Evolutionary conservation across 2,888 invertebrate genomes (phyloP).

Genomic region (Phasia obesa): DNA sequence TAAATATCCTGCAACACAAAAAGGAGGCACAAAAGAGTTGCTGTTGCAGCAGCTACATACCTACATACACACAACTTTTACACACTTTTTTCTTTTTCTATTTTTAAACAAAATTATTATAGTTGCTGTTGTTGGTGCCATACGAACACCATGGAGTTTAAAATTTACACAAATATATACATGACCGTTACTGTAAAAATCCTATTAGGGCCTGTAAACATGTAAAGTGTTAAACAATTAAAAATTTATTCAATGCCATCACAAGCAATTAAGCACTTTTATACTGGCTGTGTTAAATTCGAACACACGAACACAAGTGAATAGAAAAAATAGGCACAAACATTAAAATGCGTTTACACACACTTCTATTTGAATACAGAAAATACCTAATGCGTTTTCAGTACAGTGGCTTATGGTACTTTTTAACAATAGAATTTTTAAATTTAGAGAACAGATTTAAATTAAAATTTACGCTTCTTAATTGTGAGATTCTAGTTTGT

Average conservation of each 20-base stretch:
- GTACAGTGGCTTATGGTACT: background rate
- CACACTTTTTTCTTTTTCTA: background rate
- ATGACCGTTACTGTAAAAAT: slow-evolving; percentile 73
- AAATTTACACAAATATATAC: slow-evolving; percentile 45
- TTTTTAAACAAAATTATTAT: slow-evolving; percentile 32
- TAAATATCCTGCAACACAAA: slow-evolving; percentile 41
- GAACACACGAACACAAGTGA: slow-evolving; percentile 10
- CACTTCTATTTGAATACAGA: background rate
- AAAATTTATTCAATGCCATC: slow-evolving; percentile 82
- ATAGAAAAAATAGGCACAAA: background rate
- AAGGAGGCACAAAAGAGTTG: slow-evolving; percentile 20
- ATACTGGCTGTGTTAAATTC: slow-evolving; percentile 71
- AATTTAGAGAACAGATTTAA: background rate
- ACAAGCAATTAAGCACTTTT: slow-evolving; percentile 82
- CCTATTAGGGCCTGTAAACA: slow-evolving; percentile 81
- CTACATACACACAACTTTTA: too few relatives aligned
- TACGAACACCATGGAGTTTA: slow-evolving; percentile 45
- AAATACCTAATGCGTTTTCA: background rate
- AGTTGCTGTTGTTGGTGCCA: slow-evolving; percentile 6
- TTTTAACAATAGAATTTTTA: background rate
- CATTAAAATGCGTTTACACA: background rate
- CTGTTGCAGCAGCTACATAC: background rate
- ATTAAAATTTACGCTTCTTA: background rate
- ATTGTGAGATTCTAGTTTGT: too few relatives aligned
- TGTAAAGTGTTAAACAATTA: slow-evolving; percentile 82